Percentiles rank a stretch among this genome's conserved stretches.
Evolutionary conservation across 2,797 vertebrate species (phyloP).

Genomic region (Lophius americanus): DNA sequence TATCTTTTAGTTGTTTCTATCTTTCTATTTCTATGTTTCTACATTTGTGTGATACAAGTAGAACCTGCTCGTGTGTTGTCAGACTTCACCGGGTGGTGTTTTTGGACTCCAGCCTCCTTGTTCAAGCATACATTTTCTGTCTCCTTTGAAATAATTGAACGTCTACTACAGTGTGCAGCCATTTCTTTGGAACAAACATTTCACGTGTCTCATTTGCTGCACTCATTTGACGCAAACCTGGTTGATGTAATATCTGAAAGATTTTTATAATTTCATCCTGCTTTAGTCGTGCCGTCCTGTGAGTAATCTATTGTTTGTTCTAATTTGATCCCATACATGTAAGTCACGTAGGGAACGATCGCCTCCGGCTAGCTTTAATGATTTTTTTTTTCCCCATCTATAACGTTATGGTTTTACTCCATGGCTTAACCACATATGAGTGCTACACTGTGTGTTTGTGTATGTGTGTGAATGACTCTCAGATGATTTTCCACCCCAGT

Average conservation of each 20-base stretch:
- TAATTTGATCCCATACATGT: slow-evolving; percentile 47
- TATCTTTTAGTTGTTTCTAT: too few species aligned
- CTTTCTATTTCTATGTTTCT: too few species aligned
- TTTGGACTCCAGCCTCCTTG: background rate
- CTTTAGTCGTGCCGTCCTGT: slow-evolving; percentile 12
- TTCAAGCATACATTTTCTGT: background rate
- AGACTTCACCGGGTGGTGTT: background rate
- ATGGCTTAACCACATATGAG: slow-evolving; percentile 35
- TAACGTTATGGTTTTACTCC: slow-evolving; percentile 27
- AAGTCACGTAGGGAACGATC: slow-evolving; percentile 28
- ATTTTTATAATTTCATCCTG: background rate
- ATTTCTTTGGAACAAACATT: slow-evolving; percentile 7
- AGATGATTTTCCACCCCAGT: slow-evolving; percentile 43
- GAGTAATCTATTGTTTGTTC: slow-evolving; percentile 46
- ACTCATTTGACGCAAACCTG: slow-evolving; percentile 23
- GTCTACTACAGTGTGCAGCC: background rate
- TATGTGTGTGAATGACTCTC: slow-evolving; percentile 5
- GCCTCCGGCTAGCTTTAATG: slow-evolving; percentile 47
- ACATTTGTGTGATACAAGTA: too few species aligned
- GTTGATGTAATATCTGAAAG: slow-evolving; percentile 23
- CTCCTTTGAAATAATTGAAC: slow-evolving; percentile 7
- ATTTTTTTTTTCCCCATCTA: slow-evolving; percentile 50
- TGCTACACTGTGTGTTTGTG: slow-evolving; percentile 23
- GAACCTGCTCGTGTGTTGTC: background rate
- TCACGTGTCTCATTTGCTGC: slow-evolving; percentile 19